Conservation (phyloP, 2,113 vertebrate species). For the Turdus rufiventris region DNA sequence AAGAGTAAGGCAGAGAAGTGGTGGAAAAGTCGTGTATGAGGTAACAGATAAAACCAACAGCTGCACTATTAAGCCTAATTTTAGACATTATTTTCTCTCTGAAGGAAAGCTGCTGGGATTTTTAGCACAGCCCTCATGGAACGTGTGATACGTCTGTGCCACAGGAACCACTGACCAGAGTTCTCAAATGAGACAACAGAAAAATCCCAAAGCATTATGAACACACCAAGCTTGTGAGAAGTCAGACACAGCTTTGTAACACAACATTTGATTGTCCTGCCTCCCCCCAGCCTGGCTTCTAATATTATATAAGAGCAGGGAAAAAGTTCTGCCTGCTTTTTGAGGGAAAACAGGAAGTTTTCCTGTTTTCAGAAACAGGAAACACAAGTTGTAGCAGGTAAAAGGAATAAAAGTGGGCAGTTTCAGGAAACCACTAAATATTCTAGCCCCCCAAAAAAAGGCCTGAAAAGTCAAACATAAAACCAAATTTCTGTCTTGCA, state of each 20-base stretch:
- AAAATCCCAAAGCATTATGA: neutral
- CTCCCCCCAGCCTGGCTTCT: neutral
- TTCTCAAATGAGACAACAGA: neutral
- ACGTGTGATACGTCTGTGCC: neutral
- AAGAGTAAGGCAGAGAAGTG: neutral
- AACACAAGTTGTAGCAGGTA: neutral
- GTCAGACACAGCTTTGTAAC: neutral
- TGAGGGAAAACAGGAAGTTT: neutral
- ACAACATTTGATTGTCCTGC: neutral
- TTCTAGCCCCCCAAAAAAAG: neutral
- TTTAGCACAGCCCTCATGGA: neutral
- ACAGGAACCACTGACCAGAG: neutral
- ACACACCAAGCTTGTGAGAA: neutral
- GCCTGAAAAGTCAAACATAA: neutral
- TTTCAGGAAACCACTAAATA: neutral
- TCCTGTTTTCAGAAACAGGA: neutral
- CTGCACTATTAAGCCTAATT: neutral
- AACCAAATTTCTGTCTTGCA: neutral
- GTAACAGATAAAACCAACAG: neutral
- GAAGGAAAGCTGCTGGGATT: neutral
- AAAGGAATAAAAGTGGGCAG: neutral
- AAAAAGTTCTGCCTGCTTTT: neutral
- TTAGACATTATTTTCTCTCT: neutral
- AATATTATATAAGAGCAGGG: neutral
- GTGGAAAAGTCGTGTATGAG: neutral